phyloP scores from a whole-genome alignment of 2,113 vertebrate genomes.

The Oenanthe melanoleuca region DNA sequence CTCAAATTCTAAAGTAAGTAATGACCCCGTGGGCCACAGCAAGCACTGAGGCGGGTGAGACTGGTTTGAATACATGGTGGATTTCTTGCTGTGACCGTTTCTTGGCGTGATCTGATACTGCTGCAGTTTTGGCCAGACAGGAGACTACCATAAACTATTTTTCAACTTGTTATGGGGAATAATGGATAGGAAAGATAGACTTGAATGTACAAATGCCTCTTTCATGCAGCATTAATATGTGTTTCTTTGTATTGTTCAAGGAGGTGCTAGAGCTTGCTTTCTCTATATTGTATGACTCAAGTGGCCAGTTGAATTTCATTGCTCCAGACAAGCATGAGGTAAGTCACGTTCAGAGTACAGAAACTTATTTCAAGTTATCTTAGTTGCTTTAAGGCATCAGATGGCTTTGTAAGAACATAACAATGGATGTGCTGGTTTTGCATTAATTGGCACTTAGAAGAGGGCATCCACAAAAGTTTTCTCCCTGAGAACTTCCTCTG shows the following conservation, averaged over 20 bases:
- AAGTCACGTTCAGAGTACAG: conserved; percentile 49
- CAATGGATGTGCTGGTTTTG: too few species aligned
- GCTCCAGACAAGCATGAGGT: conserved; percentile 99
- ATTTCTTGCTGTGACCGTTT: background rate
- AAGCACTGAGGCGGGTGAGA: background rate
- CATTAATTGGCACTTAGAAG: too few species aligned
- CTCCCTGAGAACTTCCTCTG: too few species aligned
- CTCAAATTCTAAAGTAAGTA: background rate
- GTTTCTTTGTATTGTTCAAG: conserved; percentile 72
- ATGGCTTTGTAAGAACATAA: background rate
- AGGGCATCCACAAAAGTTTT: too few species aligned
- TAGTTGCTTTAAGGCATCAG: background rate
- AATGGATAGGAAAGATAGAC: background rate
- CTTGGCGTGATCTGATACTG: background rate
- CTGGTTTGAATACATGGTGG: background rate
- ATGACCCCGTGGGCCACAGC: background rate
- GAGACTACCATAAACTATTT: background rate
- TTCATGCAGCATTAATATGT: background rate
- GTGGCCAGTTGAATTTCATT: conserved; percentile 97
- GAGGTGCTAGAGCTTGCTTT: conserved; percentile 98
- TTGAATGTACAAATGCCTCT: background rate
- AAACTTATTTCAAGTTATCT: background rate
- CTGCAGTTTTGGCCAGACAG: background rate
- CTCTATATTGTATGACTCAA: conserved; percentile 96
- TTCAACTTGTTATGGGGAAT: background rate